phyloP scores from a whole-genome alignment of 1,140 invertebrate genomes.

The Cydia pomonella region DNA sequence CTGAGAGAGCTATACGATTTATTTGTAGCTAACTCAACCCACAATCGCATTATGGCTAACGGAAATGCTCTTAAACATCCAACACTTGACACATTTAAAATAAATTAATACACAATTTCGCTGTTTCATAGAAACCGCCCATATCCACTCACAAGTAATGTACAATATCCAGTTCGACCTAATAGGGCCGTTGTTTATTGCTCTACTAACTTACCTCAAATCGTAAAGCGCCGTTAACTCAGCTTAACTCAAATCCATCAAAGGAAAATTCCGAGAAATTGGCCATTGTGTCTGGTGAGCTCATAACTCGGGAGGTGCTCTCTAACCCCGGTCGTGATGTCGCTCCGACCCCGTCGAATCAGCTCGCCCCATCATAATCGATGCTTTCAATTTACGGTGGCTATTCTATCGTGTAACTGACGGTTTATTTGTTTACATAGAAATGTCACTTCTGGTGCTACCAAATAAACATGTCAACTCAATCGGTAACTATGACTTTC shows the following conservation, averaged over 20 bases:
- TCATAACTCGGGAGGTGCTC: slow-evolving; percentile 71
- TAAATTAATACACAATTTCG: background rate
- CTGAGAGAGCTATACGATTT: background rate
- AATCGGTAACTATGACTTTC: too few species aligned
- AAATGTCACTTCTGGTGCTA: background rate
- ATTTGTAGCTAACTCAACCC: background rate
- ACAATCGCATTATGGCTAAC: background rate
- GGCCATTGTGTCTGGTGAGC: slow-evolving; percentile 70
- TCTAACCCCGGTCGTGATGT: slow-evolving; percentile 76
- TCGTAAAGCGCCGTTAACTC: slow-evolving; percentile 46
- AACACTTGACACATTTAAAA: slow-evolving; percentile 13
- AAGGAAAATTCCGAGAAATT: slow-evolving; percentile 67
- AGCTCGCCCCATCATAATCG: slow-evolving; percentile 76
- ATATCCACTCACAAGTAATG: slow-evolving; percentile 18
- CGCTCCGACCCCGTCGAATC: slow-evolving; percentile 70
- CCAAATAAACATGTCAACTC: too few species aligned
- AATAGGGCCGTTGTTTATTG: slow-evolving; percentile 26
- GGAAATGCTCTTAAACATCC: background rate
- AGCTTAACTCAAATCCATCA: slow-evolving; percentile 53
- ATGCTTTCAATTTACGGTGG: slow-evolving; percentile 72
- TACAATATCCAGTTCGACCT: slow-evolving; percentile 5
- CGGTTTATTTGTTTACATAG: slow-evolving; percentile 27
- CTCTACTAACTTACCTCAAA: slow-evolving; percentile 32
- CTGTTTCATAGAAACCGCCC: background rate
- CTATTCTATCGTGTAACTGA: slow-evolving; percentile 58